Evolutionary conservation across 2,113 vertebrate genomes (phyloP).

Genomic region (Pluvianellus socialis): DNA sequence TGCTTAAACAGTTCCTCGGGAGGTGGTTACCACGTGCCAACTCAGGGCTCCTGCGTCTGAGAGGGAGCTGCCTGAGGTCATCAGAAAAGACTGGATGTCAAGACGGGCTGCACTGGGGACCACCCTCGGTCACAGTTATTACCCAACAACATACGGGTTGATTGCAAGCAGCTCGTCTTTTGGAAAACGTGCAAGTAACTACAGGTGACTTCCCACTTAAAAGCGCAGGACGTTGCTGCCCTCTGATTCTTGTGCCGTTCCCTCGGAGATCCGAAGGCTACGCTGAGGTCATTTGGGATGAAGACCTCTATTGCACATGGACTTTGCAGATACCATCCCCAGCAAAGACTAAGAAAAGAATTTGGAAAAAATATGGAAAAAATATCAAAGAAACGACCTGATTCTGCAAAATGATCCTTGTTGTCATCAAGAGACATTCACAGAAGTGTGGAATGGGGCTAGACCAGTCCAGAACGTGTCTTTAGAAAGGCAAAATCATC

Average conservation of each 20-base stretch:
- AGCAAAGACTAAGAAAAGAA: not conserved
- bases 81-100: no score
- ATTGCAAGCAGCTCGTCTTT: not conserved
- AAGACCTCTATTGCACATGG: not conserved
- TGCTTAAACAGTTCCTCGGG: not conserved
- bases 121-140: not conserved
- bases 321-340: not conserved
- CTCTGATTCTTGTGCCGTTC: not conserved
- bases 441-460: not conserved
- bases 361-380: not conserved
- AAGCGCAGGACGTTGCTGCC: not conserved
- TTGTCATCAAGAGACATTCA: not conserved
- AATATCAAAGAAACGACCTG: not conserved
- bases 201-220: not conserved
- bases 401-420: not conserved
- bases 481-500: not conserved
- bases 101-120: rapidly evolving
- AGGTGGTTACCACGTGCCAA: not conserved
- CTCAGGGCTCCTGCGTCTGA: not conserved
- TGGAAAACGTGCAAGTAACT: not conserved
- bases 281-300: not conserved
- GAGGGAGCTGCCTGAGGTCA: not conserved
- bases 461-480: not conserved
- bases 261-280: not conserved
- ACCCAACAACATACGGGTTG: rapidly evolving